These are phyloP conservation scores for Elegia similella DNA, from an alignment of 2,888 invertebrate genomes.

Conservation along the genomic window DNA sequence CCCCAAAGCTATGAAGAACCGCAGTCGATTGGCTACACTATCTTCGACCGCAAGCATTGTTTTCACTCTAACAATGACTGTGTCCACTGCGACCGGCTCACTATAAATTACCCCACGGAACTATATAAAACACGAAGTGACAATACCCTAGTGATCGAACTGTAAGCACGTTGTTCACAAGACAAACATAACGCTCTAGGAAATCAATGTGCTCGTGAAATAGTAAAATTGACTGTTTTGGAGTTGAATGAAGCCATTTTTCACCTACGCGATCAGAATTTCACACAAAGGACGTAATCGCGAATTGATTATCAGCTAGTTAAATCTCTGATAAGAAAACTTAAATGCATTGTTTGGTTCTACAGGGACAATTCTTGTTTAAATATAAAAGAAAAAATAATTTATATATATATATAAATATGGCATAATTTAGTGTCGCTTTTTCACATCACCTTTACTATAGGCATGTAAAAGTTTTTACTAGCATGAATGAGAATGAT, in stretches of 20 bases:
- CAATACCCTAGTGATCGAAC: slow-evolving; percentile 8
- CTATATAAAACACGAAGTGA: slow-evolving; percentile 16
- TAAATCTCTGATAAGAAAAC: not conserved
- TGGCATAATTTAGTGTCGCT: no score
- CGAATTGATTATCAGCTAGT: not conserved
- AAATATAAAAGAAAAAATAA: no score
- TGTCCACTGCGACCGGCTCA: not conserved
- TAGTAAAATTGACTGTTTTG: not conserved
- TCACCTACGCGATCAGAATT: not conserved
- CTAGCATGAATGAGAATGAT: no score
- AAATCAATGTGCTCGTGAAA: not conserved
- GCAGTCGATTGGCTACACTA: slow-evolving; percentile 5
- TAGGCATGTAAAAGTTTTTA: no score
- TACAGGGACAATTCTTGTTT: no score
- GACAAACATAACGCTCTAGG: slow-evolving; percentile 12
- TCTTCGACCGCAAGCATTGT: not conserved
- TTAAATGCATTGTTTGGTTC: not conserved
- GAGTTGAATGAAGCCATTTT: not conserved
- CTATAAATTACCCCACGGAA: slow-evolving; percentile 16
- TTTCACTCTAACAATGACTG: slow-evolving; percentile 8
- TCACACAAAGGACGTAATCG: not conserved
- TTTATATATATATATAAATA: no score
- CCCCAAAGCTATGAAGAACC: not conserved
- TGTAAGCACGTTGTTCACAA: not conserved
- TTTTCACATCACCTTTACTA: no score